These are phyloP conservation scores for Garra rufa DNA, from an alignment of 2,113 vertebrate genomes.

Conservation along the genomic window DNA sequence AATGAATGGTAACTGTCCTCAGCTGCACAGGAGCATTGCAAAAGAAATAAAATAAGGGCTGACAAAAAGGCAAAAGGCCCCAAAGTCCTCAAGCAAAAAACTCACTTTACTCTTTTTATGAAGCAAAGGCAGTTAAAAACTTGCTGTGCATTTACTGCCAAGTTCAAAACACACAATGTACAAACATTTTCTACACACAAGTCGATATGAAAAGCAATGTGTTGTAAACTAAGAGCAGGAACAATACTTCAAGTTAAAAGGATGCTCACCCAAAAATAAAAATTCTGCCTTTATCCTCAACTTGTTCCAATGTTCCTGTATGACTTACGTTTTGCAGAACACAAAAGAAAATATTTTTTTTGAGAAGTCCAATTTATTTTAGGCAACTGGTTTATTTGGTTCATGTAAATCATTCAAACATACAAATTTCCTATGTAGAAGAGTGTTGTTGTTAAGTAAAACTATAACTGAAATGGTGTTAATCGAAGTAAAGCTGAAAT, in stretches of 20 bases:
- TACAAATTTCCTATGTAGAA: background rate
- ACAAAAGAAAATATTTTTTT: background rate
- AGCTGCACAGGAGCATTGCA: background rate
- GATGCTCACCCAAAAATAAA: background rate
- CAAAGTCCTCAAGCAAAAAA: conserved; percentile 26
- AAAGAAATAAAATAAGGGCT: conserved; percentile 1
- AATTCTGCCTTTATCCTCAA: background rate
- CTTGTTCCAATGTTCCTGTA: background rate
- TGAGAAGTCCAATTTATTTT: too few relatives aligned
- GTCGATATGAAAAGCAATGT: background rate
- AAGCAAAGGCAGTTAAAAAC: conserved; percentile 12
- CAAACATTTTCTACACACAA: background rate
- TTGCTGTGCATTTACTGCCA: background rate
- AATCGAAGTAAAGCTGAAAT: background rate
- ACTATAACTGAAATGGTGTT: background rate
- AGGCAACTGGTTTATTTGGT: background rate
- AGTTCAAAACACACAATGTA: background rate
- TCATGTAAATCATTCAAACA: background rate
- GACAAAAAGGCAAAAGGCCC: background rate
- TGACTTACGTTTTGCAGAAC: background rate
- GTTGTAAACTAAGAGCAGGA: background rate
- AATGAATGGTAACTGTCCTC: background rate
- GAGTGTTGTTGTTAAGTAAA: too few relatives aligned
- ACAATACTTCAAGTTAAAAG: background rate
- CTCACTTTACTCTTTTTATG: conserved; percentile 9